Base-by-base conservation (phyloP, 2,888 invertebrate species). In the Fabriciana adippe region DNA sequence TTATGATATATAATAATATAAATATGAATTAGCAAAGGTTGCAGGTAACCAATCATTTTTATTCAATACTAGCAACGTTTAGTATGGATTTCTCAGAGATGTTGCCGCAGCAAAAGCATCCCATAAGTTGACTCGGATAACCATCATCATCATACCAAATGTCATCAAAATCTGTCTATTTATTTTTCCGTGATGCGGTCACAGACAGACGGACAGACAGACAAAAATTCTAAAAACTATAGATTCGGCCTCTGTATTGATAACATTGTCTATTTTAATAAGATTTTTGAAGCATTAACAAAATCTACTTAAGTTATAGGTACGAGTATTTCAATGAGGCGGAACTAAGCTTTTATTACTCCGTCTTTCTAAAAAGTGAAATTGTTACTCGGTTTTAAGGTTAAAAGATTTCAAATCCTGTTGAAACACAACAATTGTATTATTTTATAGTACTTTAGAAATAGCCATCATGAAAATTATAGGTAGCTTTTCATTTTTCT, bases 271-370 rank as follows among this genome's bases (percentile, higher is more conserved):
- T 21, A 21, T 21, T 21, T 21, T 3, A 21, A 21, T 21, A 21
- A 21, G 21, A 21, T 21, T 21, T 21, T n/a, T n/a, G 2, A 21
- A 3, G 59, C 59, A 59, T 48, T 15, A 57, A 54, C 31, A 31
- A 65, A 65, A 57, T 26, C n/a, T 64, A 64, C 56, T 51, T 18
- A 64, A 57, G 11, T 53, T 47, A 11, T 11, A 35, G 35, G 51
- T 56, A 26, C 26, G 26, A 26, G 26, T 26, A 57, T 57, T 65
- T 16, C 56, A 57, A 51, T 65, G 57, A 65, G 50, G 26, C 65
- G 53, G 57, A 64, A 67, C 53, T 62, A 64, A 57, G 18, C 59
- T 57, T 59, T 67, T 64, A 64, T 64, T 64, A 47, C 48, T 14
- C 8, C 15, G 31, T 67, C 51, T 55, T 62, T 67, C 61, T 51